phyloP scores from a whole-genome alignment of 2,888 invertebrate species.

The Aphrophora alni region DNA sequence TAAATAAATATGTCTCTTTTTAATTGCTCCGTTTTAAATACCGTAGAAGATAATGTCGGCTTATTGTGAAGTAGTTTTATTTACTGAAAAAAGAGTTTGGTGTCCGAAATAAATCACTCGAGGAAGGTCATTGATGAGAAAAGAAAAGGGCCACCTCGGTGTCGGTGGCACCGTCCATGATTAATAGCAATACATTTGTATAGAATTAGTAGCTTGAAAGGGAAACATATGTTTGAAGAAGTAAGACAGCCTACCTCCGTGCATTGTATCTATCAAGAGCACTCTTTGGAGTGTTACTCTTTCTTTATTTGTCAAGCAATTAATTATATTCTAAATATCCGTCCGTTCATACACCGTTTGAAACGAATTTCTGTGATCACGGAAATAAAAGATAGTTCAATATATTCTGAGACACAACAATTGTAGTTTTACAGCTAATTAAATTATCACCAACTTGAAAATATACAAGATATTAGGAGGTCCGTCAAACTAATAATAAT shows the following conservation, averaged over 20 bases:
- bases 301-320: neutral
- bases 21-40: neutral
- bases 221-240: neutral
- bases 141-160: slow-evolving; percentile 4
- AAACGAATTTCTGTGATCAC: too few relatives aligned
- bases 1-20: neutral
- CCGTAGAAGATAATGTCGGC: neutral
- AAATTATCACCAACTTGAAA: too few relatives aligned
- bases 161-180: neutral
- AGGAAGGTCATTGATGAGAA: neutral
- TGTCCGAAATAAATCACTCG: neutral
- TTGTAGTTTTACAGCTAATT: too few relatives aligned
- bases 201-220: neutral
- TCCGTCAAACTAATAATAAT: too few relatives aligned
- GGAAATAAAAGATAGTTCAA: too few relatives aligned
- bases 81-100: neutral
- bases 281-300: neutral
- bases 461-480: too few relatives aligned
- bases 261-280: neutral
- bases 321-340: neutral
- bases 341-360: too few relatives aligned
- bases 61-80: neutral
- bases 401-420: too few relatives aligned
- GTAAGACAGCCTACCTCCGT: neutral
- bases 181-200: neutral